These are phyloP conservation scores for Rattus rattus DNA, from an alignment of 2,113 vertebrate genomes.

Conservation along the genomic window DNA sequence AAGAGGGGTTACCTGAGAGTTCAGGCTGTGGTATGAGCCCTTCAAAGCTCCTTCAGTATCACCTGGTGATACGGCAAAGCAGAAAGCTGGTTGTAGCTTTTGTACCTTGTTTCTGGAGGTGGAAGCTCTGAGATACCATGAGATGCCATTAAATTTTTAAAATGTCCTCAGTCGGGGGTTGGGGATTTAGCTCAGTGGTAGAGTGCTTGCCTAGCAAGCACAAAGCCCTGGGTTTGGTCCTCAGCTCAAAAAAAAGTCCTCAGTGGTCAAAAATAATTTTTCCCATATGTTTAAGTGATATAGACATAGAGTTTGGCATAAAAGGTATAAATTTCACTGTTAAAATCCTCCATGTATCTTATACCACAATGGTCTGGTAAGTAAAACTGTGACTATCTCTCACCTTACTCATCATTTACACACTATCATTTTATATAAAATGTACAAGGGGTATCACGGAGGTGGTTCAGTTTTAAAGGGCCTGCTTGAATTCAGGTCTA, in stretches of 20 bases:
- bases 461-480: background rate
- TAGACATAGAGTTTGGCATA: background rate
- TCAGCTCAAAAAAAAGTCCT: no score
- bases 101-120: conserved; percentile 9
- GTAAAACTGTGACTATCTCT: background rate
- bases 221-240: no score
- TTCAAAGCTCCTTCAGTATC: conserved; percentile 47
- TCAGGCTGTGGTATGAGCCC: conserved; percentile 49
- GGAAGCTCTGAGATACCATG: conserved; percentile 11
- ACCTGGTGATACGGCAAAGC: background rate
- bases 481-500: no score
- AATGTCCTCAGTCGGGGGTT: background rate
- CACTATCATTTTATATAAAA: background rate
- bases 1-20: conserved; percentile 67
- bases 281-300: conserved; percentile 18
- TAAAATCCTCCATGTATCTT: background rate
- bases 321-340: background rate
- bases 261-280: background rate
- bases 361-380: background rate
- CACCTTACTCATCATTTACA: background rate
- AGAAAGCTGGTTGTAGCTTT: conserved; percentile 10
- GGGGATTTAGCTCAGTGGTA: no score
- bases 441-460: background rate
- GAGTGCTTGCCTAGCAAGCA: no score
- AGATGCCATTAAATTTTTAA: conserved; percentile 55